Evolutionary conservation across 2,888 invertebrate species (phyloP).

Genomic region (Adineta ricciae): DNA sequence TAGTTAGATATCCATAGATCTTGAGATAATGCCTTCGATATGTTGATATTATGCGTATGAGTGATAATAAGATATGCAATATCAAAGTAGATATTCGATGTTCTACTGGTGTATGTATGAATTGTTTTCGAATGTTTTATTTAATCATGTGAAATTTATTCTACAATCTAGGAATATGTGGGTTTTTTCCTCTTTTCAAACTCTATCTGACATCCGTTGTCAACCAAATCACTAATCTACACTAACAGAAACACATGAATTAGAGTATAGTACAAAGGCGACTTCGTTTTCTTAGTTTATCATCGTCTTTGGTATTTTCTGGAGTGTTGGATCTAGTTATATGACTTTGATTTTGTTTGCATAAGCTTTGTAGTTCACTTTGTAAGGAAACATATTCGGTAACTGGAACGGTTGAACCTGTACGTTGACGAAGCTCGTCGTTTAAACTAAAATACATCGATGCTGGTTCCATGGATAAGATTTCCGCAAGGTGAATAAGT

Average conservation of each 20-base stretch:
- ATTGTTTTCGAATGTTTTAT: too few species aligned
- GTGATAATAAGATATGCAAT: too few species aligned
- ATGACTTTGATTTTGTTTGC: not conserved
- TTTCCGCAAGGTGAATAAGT: not conserved
- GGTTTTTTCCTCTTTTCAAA: too few species aligned
- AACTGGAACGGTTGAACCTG: not conserved
- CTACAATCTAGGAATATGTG: too few species aligned
- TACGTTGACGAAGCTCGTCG: not conserved
- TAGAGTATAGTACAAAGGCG: not conserved
- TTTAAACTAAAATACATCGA: conserved; percentile 17
- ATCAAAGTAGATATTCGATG: too few species aligned
- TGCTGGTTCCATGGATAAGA: not conserved
- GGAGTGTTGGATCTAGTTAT: not conserved
- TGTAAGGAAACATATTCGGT: conserved; percentile 20
- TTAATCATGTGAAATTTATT: too few species aligned
- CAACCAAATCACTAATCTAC: not conserved
- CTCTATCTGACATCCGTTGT: not conserved
- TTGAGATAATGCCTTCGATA: too few species aligned
- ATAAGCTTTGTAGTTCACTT: not conserved
- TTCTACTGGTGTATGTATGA: too few species aligned
- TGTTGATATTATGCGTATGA: too few species aligned
- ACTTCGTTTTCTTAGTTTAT: not conserved
- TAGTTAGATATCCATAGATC: too few species aligned
- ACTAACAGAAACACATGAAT: not conserved
- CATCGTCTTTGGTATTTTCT: not conserved